Percentiles rank a stretch among this genome's conserved stretches.
These are phyloP conservation scores for Sebastes trivittatus DNA, from an alignment of 2,797 vertebrate species.

Conservation along the genomic window DNA sequence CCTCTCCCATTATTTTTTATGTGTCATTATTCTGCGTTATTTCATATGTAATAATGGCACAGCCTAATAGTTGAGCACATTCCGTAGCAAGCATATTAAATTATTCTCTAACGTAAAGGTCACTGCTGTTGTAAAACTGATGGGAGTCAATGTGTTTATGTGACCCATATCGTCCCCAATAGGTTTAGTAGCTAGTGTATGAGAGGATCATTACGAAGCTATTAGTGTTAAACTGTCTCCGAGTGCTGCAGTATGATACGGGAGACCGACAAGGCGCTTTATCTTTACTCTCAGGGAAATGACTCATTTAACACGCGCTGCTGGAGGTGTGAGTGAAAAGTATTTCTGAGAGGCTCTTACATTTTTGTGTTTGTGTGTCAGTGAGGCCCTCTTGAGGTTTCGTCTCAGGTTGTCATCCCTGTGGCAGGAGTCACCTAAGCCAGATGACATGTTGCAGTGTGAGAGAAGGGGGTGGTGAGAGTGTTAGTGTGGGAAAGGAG, in stretches of 20 bases:
- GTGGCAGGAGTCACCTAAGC: constrained; percentile 32
- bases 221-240: constrained; percentile 37
- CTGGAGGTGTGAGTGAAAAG: constrained; percentile 41
- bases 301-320: constrained; percentile 34
- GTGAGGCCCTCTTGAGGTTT: constrained; percentile 24
- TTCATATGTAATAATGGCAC: background rate
- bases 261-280: constrained; percentile 39
- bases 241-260: constrained; percentile 9
- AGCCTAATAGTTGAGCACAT: background rate
- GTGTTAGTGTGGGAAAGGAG: background rate
- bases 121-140: constrained; percentile 33
- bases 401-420: constrained; percentile 18
- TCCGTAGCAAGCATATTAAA: background rate
- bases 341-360: constrained; percentile 22
- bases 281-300: constrained; percentile 39
- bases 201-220: constrained; percentile 22
- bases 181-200: constrained; percentile 4
- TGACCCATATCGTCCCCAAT: constrained; percentile 12
- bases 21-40: background rate
- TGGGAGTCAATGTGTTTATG: constrained; percentile 14
- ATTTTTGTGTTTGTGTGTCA: constrained; percentile 23
- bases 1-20: background rate
- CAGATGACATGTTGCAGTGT: constrained; percentile 25
- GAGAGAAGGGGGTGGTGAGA: background rate
- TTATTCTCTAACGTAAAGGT: constrained; percentile 39